phyloP scores from a whole-genome alignment of 1,140 invertebrate genomes.

The Gonioctena quinquepunctata region DNA sequence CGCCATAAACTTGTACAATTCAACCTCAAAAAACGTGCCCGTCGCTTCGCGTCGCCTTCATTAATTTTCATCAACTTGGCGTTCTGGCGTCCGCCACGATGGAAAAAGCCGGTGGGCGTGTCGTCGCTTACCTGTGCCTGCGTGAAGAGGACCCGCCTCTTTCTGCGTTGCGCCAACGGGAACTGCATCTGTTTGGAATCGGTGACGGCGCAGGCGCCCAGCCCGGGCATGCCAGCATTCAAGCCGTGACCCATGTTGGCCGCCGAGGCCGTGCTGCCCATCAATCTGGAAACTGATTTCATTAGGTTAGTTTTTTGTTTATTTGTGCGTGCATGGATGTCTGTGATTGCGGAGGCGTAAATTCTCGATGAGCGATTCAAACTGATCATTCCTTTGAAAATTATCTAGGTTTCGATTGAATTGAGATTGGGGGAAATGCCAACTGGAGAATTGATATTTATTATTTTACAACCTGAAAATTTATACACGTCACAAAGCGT shows the following conservation, averaged over 20 bases:
- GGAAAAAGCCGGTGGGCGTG: constrained; percentile 13
- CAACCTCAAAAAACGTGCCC: not conserved
- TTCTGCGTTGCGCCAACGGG: constrained; percentile 86
- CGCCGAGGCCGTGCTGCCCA: constrained; percentile 76
- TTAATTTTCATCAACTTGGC: not conserved
- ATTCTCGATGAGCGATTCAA: too few species aligned
- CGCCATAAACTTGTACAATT: not conserved
- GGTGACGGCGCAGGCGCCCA: constrained; percentile 74
- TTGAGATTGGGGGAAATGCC: too few species aligned
- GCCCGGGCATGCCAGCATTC: constrained; percentile 77
- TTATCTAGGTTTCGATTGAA: not conserved
- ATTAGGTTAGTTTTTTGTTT: not conserved
- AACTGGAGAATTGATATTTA: too few species aligned
- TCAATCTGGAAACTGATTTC: constrained; percentile 80
- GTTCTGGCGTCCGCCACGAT: not conserved
- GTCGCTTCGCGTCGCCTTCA: not conserved
- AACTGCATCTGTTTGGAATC: constrained; percentile 90
- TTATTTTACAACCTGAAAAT: too few species aligned
- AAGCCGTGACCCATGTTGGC: constrained; percentile 85
- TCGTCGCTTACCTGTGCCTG: constrained; percentile 81
- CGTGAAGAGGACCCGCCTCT: constrained; percentile 96
- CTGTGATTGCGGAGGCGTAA: not conserved
- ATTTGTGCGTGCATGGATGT: not conserved
- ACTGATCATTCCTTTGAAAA: too few species aligned
- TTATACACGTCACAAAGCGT: too few species aligned